phyloP scores from a whole-genome alignment of 2,888 invertebrate species.

The Lithophane ornitopus region DNA sequence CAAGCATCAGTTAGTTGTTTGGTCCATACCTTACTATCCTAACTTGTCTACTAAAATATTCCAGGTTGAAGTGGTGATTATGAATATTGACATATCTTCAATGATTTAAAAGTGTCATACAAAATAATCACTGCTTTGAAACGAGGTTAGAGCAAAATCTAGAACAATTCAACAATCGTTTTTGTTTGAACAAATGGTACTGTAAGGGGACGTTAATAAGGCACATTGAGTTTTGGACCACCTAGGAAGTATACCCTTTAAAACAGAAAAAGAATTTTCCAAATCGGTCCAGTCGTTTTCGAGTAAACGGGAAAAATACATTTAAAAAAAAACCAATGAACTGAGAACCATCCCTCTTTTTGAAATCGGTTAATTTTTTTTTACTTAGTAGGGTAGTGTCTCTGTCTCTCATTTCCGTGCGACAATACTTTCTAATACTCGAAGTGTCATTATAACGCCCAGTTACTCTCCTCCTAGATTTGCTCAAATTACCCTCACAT shows the following conservation, averaged over 20 bases:
- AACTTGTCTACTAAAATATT: not conserved
- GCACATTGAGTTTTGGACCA: not conserved
- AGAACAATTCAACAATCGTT: not conserved
- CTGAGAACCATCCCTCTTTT: too few relatives aligned
- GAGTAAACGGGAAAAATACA: too few relatives aligned
- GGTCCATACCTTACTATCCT: conserved; percentile 23
- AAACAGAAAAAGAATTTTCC: too few relatives aligned
- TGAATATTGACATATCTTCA: not conserved
- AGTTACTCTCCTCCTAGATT: not conserved
- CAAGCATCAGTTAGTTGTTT: not conserved
- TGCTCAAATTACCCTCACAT: conserved; percentile 13
- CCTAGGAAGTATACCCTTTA: too few relatives aligned
- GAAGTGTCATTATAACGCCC: not conserved
- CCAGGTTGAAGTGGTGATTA: conserved; percentile 22
- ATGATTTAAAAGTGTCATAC: not conserved
- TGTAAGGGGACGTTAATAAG: not conserved
- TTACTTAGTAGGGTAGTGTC: not conserved
- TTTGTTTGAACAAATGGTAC: not conserved
- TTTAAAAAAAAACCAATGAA: too few relatives aligned
- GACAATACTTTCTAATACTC: not conserved
- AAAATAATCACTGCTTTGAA: conserved; percentile 26
- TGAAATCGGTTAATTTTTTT: not conserved
- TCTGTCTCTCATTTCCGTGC: not conserved
- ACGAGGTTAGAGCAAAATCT: conserved; percentile 18
- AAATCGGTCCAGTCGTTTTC: too few relatives aligned